Evolutionary conservation across 1,140 invertebrate species (phyloP).

Genomic region (Drosophila ironensis): DNA sequence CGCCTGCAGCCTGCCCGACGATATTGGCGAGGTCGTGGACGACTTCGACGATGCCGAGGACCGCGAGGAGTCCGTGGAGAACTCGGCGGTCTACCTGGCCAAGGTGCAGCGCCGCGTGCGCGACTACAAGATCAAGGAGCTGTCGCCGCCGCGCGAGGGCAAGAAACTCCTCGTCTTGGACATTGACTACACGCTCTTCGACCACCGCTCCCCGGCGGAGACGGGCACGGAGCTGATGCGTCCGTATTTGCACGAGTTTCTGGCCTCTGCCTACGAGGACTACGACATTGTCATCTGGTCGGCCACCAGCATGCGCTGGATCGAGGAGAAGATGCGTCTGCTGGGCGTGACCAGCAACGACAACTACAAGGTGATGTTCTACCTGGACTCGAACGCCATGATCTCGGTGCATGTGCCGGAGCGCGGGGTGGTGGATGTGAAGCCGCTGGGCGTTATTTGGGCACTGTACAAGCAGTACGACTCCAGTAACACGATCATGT

Average conservation of each 20-base stretch:
- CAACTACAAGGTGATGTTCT: constrained; percentile 96
- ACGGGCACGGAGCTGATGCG: constrained; percentile 95
- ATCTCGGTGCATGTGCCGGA: constrained; percentile 92
- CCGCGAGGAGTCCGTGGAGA: constrained; percentile 86
- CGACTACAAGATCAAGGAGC: constrained; percentile 91
- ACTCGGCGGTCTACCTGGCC: constrained; percentile 85
- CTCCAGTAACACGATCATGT: constrained; percentile 98
- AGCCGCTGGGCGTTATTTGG: constrained; percentile 98
- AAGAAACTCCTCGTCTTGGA: constrained; percentile 97
- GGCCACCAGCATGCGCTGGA: constrained; percentile 99
- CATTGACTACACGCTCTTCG: constrained; percentile 98
- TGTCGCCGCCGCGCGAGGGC: constrained; percentile 90
- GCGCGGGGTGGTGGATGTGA: constrained; percentile 88
- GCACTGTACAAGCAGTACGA: constrained; percentile 95
- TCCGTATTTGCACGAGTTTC: constrained; percentile 97
- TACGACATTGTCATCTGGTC: constrained; percentile 97
- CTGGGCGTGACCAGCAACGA: constrained; percentile 92
- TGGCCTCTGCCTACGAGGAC: constrained; percentile 93
- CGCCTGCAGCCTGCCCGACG: constrained; percentile 89
- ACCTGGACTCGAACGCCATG: constrained; percentile 96
- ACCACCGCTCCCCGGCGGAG: constrained; percentile 95
- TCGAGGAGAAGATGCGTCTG: constrained; percentile 98
- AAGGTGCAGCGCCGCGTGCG: constrained; percentile 93
- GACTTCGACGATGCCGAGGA: constrained; percentile 94
- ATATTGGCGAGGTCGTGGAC: constrained; percentile 92